A percentile compares a stretch with the other conserved stretches of the same genome.
Conservation (phyloP, 2,888 invertebrate genomes). For the Opisthograptis luteolata region DNA sequence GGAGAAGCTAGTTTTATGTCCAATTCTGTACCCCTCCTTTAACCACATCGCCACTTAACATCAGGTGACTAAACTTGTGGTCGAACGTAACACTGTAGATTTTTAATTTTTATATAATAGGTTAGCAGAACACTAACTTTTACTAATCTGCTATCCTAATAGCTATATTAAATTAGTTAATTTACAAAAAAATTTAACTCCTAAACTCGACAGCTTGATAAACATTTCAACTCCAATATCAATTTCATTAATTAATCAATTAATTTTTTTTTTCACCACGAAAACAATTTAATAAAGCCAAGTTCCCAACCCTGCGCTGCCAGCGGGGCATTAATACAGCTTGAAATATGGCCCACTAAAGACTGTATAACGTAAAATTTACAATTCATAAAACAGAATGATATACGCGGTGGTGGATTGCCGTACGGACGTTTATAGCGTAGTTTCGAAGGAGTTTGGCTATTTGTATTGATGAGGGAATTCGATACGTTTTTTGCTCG, state of each 20-base stretch:
- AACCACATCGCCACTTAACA: too few relatives aligned
- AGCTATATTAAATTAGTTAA: too few relatives aligned
- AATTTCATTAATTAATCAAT: conserved; percentile 7
- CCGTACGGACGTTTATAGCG: conserved; percentile 32
- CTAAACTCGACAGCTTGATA: too few relatives aligned
- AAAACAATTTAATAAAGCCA: conserved; percentile 27
- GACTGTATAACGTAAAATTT: conserved; percentile 81
- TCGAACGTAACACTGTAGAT: too few relatives aligned
- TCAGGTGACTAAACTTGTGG: too few relatives aligned
- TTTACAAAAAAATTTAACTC: too few relatives aligned
- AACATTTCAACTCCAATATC: not conserved
- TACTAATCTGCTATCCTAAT: too few relatives aligned
- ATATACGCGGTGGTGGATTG: conserved; percentile 69
- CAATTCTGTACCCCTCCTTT: too few relatives aligned
- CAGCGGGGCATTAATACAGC: conserved; percentile 69
- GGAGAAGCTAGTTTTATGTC: too few relatives aligned
- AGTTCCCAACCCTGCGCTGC: conserved; percentile 60
- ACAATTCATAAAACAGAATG: conserved; percentile 83
- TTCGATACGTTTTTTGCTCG: conserved; percentile 29
- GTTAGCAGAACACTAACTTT: too few relatives aligned
- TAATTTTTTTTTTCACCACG: conserved; percentile 29
- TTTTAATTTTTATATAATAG: too few relatives aligned
- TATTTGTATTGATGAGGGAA: conserved; percentile 35
- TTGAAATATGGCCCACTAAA: conserved; percentile 80
- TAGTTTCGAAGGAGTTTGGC: conserved; percentile 28